phyloP scores from a whole-genome alignment of 2,113 vertebrate species.

The Platichthys flesus region DNA sequence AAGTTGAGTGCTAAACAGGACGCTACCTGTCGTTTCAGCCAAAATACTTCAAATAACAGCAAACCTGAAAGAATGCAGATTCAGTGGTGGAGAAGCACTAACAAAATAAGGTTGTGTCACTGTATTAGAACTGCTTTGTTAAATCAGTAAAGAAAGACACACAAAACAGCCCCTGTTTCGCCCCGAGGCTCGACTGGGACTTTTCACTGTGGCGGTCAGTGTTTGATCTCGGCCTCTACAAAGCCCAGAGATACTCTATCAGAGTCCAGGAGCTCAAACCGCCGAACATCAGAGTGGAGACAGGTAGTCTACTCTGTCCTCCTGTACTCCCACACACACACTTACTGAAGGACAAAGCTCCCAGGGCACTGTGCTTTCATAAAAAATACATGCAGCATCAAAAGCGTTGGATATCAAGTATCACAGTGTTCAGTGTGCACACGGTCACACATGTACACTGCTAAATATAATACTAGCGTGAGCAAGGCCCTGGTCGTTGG shows the following conservation, averaged over 20 bases:
- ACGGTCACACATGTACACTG: conserved; percentile 8
- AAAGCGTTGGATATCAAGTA: conserved; percentile 26
- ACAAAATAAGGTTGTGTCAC: background rate
- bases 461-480: conserved; percentile 18
- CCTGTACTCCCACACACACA: conserved; percentile 29
- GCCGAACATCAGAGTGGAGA: conserved; percentile 44
- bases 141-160: conserved; percentile 20
- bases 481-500: background rate
- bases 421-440: conserved; percentile 10
- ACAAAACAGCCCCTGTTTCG: background rate
- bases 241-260: conserved; percentile 28
- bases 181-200: background rate
- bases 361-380: conserved; percentile 38
- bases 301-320: conserved; percentile 42
- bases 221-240: conserved; percentile 56
- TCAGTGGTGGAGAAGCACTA: background rate
- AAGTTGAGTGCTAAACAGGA: background rate
- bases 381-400: conserved; percentile 45
- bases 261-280: conserved; percentile 27
- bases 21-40: conserved; percentile 7
- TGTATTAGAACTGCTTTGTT: conserved; percentile 4
- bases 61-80: too few relatives aligned
- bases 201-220: conserved; percentile 20
- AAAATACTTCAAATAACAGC: background rate
- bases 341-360: conserved; percentile 46